Evolutionary conservation across 1,140 invertebrate genomes (phyloP).

Genomic region (Caenorhabditis briggsae): DNA sequence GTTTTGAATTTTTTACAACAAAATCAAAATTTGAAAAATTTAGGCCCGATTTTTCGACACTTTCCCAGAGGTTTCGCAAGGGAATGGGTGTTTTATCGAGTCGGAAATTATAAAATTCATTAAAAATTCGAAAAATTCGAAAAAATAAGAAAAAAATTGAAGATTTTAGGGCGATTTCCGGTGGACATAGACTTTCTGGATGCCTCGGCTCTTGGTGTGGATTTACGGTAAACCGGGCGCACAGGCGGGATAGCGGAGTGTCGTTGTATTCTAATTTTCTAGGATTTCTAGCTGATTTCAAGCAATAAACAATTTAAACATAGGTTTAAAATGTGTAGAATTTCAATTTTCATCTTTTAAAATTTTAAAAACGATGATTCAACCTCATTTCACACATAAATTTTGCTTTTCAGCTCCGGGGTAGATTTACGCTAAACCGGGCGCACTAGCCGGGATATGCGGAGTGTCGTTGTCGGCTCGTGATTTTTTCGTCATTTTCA

Average conservation of each 20-base stretch:
- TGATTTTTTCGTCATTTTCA: not conserved
- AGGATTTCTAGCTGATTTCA: not conserved
- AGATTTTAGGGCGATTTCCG: slow-evolving; percentile 12
- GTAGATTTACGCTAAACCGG: not conserved
- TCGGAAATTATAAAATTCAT: not conserved
- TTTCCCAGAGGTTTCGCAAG: not conserved
- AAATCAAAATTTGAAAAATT: not conserved
- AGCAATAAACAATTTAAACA: not conserved
- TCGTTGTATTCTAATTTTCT: not conserved
- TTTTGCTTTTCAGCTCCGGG: not conserved
- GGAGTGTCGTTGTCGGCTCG: not conserved
- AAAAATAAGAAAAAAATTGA: not conserved
- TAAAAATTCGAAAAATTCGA: not conserved
- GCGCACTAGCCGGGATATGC: not conserved
- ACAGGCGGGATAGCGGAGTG: not conserved
- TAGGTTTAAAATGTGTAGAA: not conserved
- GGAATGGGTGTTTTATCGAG: not conserved
- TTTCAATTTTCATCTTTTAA: no score
- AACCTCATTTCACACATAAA: no score
- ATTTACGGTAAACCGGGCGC: slow-evolving; percentile 40
- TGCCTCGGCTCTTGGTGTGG: not conserved
- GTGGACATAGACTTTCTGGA: not conserved
- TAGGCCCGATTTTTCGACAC: not conserved
- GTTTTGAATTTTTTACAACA: not conserved
- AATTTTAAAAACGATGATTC: no score